Base-by-base conservation (phyloP, 2,888 invertebrate species). In the Cheilosia soror region DNA sequence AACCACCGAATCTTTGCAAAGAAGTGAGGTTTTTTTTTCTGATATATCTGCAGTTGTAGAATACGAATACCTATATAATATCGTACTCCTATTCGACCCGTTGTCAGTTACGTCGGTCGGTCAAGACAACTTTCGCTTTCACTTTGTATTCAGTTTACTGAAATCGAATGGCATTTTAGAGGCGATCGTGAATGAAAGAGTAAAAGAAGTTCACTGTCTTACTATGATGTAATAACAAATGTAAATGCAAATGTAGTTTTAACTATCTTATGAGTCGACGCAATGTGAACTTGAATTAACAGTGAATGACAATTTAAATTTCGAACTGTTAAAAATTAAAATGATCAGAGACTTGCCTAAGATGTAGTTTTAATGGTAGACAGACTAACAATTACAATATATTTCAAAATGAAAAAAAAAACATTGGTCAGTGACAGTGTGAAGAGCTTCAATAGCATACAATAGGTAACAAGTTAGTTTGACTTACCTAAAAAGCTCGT, bases 121-220 rank as follows among this genome's bases (percentile, higher is more conserved):
- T 75, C 60, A 80, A 80, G 75, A 85, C 80, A 90, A 91, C 90
- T 90, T 91, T 90, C 90, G 91, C 90, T 90, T 90, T 91, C 91
- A 90, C 91, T 89, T 89, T 87, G 57, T 40, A 80, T 58, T 79
- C 55, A 58, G 65, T 57, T 79, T 51, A 60, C 58, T 69, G 40
- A 75, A 77, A 62, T 33, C 60, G 29, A 77, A 66, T 66, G 31
- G 53, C 53, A 42, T 72, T 42, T 72, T 65, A 81, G 51, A 62
- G 20, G 47, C 76, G 69, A 88, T 87, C 85, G 85, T 87, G 79
- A 65, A 79, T 76, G 7, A 51, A 72, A 84, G 58, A 76, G 53
- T 63, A 47, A 66, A 81, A 82, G 73, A 87, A 73, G 76, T 80
- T 83, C 66, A 72, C 69, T 78, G 75, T 76, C 81, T 84, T 51